phyloP scores from a whole-genome alignment of 2,888 invertebrate species.

The Amphipyra berbera region DNA sequence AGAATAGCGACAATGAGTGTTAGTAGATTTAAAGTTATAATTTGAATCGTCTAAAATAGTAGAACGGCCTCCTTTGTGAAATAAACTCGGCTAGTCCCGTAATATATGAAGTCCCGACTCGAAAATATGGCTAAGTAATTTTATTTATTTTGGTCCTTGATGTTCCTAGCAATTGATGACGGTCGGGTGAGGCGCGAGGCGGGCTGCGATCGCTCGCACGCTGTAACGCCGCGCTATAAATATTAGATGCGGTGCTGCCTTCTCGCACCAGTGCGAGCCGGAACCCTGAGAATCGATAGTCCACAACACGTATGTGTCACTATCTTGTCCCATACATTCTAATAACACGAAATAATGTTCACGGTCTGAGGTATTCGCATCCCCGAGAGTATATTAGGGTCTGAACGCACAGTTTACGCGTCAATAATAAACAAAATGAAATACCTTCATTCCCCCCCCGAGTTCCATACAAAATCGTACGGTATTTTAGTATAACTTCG shows the following conservation, averaged over 20 bases:
- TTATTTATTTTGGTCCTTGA: slow-evolving; percentile 68
- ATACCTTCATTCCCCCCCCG: slow-evolving; percentile 46
- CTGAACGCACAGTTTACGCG: slow-evolving; percentile 62
- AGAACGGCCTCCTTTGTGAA: slow-evolving; percentile 14
- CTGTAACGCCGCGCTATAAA: slow-evolving; percentile 72
- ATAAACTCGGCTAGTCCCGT: slow-evolving; percentile 57
- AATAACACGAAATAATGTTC: slow-evolving; percentile 67
- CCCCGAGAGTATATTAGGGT: slow-evolving; percentile 64
- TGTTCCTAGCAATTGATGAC: slow-evolving; percentile 70
- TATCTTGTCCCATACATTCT: slow-evolving; percentile 63
- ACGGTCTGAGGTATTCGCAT: slow-evolving; percentile 63
- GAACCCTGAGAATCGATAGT: slow-evolving; percentile 73
- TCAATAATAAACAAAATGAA: slow-evolving; percentile 67
- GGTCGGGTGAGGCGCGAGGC: slow-evolving; percentile 58
- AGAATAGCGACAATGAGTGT: slow-evolving; percentile 27
- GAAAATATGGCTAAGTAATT: slow-evolving; percentile 68
- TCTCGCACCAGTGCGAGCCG: slow-evolving; percentile 60
- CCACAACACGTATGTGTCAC: slow-evolving; percentile 67
- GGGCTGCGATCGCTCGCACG: slow-evolving; percentile 61
- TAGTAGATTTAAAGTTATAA: slow-evolving; percentile 21
- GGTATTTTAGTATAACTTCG: slow-evolving; percentile 45
- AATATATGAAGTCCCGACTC: slow-evolving; percentile 61
- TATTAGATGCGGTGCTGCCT: slow-evolving; percentile 74
- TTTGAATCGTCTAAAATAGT: slow-evolving; percentile 11
- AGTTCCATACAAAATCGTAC: slow-evolving; percentile 32